These are phyloP conservation scores for Garra rufa DNA, from an alignment of 2,113 vertebrate species.

Conservation along the genomic window DNA sequence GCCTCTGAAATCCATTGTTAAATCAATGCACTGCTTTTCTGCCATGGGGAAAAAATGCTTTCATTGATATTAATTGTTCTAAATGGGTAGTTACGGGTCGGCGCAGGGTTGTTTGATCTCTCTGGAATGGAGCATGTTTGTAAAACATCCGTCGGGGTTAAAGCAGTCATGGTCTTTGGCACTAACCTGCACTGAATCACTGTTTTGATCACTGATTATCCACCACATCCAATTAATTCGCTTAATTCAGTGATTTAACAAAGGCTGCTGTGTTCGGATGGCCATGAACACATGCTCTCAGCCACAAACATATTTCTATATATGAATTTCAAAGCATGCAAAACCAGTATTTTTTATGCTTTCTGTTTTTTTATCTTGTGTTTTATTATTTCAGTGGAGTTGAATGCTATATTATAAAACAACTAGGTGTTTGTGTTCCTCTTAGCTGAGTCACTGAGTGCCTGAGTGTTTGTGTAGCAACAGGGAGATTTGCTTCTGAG, in stretches of 20 bases:
- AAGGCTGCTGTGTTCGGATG: conserved; percentile 25
- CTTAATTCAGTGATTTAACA: conserved; percentile 56
- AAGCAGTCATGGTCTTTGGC: conserved; percentile 35
- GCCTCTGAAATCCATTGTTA: conserved; percentile 9
- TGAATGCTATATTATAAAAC: conserved; percentile 26
- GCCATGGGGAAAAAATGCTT: background rate
- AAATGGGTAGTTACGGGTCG: conserved; percentile 8
- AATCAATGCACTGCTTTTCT: background rate
- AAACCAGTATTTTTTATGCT: background rate
- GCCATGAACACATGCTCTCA: conserved; percentile 10
- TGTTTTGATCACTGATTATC: conserved; percentile 59
- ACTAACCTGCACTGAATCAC: conserved; percentile 26
- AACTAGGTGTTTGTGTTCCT: conserved; percentile 8
- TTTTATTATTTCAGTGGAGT: background rate
- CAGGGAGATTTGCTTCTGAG: conserved; percentile 7
- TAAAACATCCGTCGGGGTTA: conserved; percentile 26
- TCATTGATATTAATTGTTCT: conserved; percentile 27
- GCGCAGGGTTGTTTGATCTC: conserved; percentile 18
- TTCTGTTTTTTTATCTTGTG: background rate
- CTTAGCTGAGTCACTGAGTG: conserved; percentile 4
- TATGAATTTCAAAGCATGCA: background rate
- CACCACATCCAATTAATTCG: conserved; percentile 47
- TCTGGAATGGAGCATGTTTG: conserved; percentile 37
- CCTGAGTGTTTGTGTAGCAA: conserved; percentile 13
- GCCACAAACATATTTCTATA: conserved; percentile 14